These are phyloP conservation scores for Rhizomys pruinosus DNA, from an alignment of 2,113 vertebrate genomes.

Conservation along the genomic window DNA sequence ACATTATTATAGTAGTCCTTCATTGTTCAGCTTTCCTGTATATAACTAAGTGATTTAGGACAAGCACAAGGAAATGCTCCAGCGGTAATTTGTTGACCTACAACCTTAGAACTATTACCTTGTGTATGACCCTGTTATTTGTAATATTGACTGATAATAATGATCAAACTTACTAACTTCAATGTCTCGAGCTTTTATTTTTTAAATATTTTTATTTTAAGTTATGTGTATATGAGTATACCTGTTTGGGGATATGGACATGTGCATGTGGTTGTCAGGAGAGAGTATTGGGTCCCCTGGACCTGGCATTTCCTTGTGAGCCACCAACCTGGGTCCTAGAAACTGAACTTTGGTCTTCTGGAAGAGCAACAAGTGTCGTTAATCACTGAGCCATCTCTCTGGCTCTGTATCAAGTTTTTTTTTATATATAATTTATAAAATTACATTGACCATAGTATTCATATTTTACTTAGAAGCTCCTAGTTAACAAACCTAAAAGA, in stretches of 20 bases:
- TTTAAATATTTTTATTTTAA: too few relatives aligned
- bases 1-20: slow-evolving; percentile 27
- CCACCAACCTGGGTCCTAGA: too few relatives aligned
- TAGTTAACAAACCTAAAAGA: slow-evolving; percentile 33
- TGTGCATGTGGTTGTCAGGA: too few relatives aligned
- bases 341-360: too few relatives aligned
- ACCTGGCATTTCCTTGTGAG: too few relatives aligned
- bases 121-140: neutral
- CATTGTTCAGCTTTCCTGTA: slow-evolving; percentile 43
- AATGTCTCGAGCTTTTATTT: slow-evolving; percentile 6
- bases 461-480: slow-evolving; percentile 42
- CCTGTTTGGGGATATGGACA: too few relatives aligned
- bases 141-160: slow-evolving; percentile 2
- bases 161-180: slow-evolving; percentile 36
- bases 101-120: neutral
- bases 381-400: too few relatives aligned
- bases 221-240: too few relatives aligned
- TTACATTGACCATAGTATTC: slow-evolving; percentile 32
- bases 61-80: neutral
- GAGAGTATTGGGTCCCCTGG: too few relatives aligned
- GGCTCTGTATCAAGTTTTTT: slow-evolving; percentile 21
- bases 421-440: slow-evolving; percentile 41
- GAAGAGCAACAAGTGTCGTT: too few relatives aligned
- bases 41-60: slow-evolving; percentile 9
- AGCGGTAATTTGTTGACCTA: slow-evolving; percentile 38